A percentile compares a stretch with the other conserved stretches of the same genome.
These are phyloP conservation scores for Euclidia mi DNA, from an alignment of 2,888 invertebrate species.

Conservation along the genomic window DNA sequence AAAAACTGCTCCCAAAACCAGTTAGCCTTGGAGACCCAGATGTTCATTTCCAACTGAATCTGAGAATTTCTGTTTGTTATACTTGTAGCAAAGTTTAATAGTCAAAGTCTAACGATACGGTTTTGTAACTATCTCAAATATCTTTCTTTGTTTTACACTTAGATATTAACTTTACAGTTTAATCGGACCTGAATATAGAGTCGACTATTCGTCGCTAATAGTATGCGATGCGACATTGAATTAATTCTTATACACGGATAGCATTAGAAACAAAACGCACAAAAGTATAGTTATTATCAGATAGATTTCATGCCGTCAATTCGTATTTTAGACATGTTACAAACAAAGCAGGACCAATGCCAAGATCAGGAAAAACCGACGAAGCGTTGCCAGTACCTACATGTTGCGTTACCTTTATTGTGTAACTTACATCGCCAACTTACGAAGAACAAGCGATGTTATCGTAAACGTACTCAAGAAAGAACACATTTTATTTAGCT, in stretches of 20 bases:
- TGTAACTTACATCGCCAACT: conserved; percentile 51
- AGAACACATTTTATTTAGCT: conserved; percentile 14
- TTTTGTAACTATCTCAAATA: not conserved
- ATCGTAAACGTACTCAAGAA: conserved; percentile 33
- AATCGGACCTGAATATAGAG: no score
- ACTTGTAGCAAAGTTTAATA: conserved; percentile 5
- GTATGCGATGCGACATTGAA: no score
- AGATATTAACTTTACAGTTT: no score
- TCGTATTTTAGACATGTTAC: conserved; percentile 42
- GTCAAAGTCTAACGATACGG: not conserved
- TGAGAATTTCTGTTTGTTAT: conserved; percentile 22
- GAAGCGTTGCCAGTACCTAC: conserved; percentile 49
- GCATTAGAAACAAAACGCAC: no score
- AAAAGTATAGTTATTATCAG: conserved; percentile 9
- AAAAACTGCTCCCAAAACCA: conserved; percentile 33
- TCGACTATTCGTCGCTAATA: no score
- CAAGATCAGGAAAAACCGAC: conserved; percentile 65
- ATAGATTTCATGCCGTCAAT: conserved; percentile 26
- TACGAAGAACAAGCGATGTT: conserved; percentile 48
- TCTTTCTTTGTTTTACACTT: no score
- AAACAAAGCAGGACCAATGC: conserved; percentile 57
- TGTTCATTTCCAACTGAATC: conserved; percentile 33
- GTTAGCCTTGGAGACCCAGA: conserved; percentile 33
- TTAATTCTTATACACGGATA: no score
- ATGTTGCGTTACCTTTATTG: conserved; percentile 57